Conservation (phyloP, 2,797 vertebrate species). For the Pelodytes ibericus region DNA sequence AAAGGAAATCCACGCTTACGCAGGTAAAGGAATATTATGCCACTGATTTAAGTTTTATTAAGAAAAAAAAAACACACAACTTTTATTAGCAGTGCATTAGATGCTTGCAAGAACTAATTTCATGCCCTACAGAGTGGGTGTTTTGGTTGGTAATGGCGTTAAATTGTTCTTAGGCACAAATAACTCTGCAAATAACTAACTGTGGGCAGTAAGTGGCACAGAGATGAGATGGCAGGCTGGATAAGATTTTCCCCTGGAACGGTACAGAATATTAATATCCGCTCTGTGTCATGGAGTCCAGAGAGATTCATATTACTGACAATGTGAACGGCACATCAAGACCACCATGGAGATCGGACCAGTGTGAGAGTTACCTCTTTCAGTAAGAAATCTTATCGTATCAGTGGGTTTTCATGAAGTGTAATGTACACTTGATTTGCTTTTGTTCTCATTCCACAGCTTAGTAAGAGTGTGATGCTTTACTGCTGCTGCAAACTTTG, state of each 20-base stretch:
- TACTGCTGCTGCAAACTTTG: too few species aligned
- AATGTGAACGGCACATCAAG: too few species aligned
- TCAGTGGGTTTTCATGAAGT: too few species aligned
- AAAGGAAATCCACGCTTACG: conserved; percentile 68
- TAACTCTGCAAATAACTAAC: conserved; percentile 40
- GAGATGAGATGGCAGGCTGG: conserved; percentile 2
- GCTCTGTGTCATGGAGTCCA: neutral
- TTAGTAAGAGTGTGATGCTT: too few species aligned
- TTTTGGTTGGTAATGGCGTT: conserved; percentile 77
- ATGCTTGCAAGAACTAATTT: conserved; percentile 79
- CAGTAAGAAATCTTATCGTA: too few species aligned
- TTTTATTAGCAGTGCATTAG: conserved; percentile 81
- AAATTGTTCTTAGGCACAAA: conserved; percentile 73
- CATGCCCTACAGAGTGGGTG: conserved; percentile 76
- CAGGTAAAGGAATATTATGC: conserved; percentile 72
- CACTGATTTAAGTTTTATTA: conserved; percentile 77
- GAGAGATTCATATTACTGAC: too few species aligned
- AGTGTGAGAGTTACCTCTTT: too few species aligned
- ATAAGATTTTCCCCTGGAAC: neutral
- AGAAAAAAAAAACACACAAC: too few species aligned
- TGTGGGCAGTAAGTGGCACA: conserved; percentile 55
- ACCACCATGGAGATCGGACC: too few species aligned
- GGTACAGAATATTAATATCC: conserved; percentile 11
- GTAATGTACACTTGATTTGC: too few species aligned
- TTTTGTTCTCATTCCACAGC: too few species aligned